A percentile compares a stretch with the other conserved stretches of the same genome.
Conservation (phyloP, 2,888 invertebrate genomes). For the Drosophila koepferae region DNA sequence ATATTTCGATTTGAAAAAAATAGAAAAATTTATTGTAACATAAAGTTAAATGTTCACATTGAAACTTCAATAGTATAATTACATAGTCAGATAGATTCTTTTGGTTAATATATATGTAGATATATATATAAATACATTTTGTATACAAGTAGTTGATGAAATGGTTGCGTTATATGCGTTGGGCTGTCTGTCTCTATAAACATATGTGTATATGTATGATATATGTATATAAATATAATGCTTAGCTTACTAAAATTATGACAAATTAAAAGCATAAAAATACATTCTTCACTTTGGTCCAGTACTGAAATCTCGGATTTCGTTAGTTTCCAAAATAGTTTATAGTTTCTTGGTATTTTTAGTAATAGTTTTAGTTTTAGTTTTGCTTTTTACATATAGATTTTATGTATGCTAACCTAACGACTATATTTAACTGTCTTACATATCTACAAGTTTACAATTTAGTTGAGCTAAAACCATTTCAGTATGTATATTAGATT, state of each 20-base stretch:
- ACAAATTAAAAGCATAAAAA: slow-evolving; percentile 65
- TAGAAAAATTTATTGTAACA: slow-evolving; percentile 38
- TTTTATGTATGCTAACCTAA: slow-evolving; percentile 30
- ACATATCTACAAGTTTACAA: slow-evolving; percentile 43
- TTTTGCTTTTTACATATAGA: slow-evolving; percentile 26
- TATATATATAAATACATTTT: background rate
- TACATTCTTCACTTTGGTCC: slow-evolving; percentile 78
- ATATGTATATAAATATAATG: slow-evolving; percentile 35
- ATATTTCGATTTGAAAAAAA: slow-evolving; percentile 10
- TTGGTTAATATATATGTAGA: slow-evolving; percentile 43
- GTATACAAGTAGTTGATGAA: slow-evolving; percentile 31
- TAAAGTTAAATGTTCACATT: slow-evolving; percentile 53
- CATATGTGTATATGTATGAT: slow-evolving; percentile 24
- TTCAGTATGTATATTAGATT: slow-evolving; percentile 15
- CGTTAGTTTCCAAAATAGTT: slow-evolving; percentile 66
- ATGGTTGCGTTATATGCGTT: slow-evolving; percentile 47
- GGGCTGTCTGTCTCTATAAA: slow-evolving; percentile 48
- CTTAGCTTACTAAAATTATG: slow-evolving; percentile 49
- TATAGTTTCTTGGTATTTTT: slow-evolving; percentile 31
- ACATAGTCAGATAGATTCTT: slow-evolving; percentile 54
- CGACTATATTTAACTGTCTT: slow-evolving; percentile 41
- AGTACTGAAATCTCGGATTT: slow-evolving; percentile 79
- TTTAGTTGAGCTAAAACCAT: slow-evolving; percentile 40
- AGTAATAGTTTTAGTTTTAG: background rate
- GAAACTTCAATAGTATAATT: slow-evolving; percentile 45